Conservation (phyloP, 1,140 invertebrate genomes). For the Carcinoscorpius rotundicauda region DNA sequence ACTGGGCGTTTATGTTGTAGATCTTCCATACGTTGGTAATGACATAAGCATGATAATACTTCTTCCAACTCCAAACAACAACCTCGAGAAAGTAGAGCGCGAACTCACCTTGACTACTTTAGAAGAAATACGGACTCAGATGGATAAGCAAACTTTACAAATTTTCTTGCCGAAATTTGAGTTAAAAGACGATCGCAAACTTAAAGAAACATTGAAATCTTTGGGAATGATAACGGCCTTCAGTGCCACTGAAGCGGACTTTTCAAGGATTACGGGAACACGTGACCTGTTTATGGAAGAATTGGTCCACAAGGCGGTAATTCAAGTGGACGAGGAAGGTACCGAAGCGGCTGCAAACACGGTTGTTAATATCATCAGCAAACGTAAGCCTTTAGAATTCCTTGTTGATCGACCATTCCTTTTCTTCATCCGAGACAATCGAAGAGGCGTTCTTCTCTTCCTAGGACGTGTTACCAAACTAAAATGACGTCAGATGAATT, state of each 20-base stretch:
- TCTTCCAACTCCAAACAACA: not conserved
- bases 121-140: not conserved
- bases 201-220: not conserved
- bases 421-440: conserved; percentile 9
- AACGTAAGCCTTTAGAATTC: conserved; percentile 36
- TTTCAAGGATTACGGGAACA: conserved; percentile 1
- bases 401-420: conserved; percentile 26
- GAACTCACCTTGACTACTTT: not conserved
- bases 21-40: not conserved
- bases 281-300: no score
- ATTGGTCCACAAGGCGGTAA: no score
- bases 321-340: no score
- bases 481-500: not conserved
- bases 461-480: conserved; percentile 1
- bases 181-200: not conserved
- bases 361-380: no score
- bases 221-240: conserved; percentile 11
- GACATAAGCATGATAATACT: conserved; percentile 5
- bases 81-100: not conserved
- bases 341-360: no score
- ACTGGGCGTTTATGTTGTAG: not conserved
- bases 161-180: not conserved
- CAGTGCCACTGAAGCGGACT: conserved; percentile 2
- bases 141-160: conserved; percentile 1
- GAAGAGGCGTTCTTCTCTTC: conserved; percentile 3